Evolutionary conservation across 2,888 invertebrate genomes (phyloP).

Genomic region (Metallyticus violacea): DNA sequence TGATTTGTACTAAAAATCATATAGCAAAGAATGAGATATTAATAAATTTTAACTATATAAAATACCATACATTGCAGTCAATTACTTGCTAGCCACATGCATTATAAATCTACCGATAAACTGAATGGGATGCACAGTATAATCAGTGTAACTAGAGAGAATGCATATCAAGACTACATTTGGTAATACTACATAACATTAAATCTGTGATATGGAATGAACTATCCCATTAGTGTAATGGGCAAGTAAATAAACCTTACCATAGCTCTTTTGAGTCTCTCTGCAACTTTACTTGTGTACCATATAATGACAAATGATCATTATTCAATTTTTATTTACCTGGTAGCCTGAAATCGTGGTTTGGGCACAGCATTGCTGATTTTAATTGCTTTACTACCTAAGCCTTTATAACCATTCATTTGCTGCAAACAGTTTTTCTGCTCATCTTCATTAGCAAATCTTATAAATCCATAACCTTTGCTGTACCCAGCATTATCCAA

Average conservation of each 20-base stretch:
- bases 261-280: no score
- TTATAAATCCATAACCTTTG: conserved; percentile 93
- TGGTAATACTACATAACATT: no score
- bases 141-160: no score
- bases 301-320: no score
- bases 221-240: no score
- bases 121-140: no score
- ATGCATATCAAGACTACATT: no score
- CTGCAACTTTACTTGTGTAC: no score
- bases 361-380: conserved; percentile 92
- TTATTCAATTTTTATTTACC: conserved; percentile 35
- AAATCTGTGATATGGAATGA: no score
- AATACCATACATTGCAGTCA: not conserved
- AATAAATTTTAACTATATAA: not conserved
- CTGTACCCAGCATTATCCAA: conserved; percentile 86
- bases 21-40: not conserved
- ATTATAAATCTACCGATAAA: no score
- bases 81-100: no score
- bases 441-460: conserved; percentile 91
- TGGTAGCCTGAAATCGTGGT: conserved; percentile 49
- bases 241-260: no score
- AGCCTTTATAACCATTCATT: conserved; percentile 89
- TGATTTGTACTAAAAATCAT: not conserved
- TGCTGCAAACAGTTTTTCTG: conserved; percentile 88
- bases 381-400: conserved; percentile 84